Evolutionary conservation across 1,140 invertebrate genomes (phyloP), one percentile per base, ranked within the genome.

Genomic region (Sarcophaga peregrina): DNA sequence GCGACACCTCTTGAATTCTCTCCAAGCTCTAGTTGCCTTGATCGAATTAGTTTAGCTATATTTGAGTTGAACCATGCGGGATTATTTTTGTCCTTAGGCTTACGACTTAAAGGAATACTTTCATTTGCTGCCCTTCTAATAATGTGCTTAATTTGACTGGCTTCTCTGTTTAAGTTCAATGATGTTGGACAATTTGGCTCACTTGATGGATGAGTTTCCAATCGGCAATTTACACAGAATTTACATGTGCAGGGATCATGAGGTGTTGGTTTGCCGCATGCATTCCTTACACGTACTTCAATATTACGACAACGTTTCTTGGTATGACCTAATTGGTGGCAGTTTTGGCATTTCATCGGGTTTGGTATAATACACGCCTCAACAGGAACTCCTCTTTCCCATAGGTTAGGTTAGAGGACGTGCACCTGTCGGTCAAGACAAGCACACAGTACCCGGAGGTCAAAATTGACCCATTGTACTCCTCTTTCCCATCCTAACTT

Each of bases 401-500:
- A n/a, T n/a, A n/a, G n/a, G n/a, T n/a, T n/a, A n/a, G n/a, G n/a
- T n/a, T n/a, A n/a, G n/a, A n/a, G n/a, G n/a, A n/a, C n/a, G n/a
- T n/a, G n/a, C n/a, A n/a, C n/a, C n/a, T n/a, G n/a, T n/a, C n/a
- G n/a, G n/a, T n/a, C n/a, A n/a, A n/a, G n/a, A n/a, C n/a, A n/a
- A n/a, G n/a, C n/a, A n/a, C n/a, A n/a, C n/a, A n/a, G n/a, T n/a
- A n/a, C n/a, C n/a, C n/a, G n/a, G n/a, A n/a, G n/a, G n/a, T n/a
- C n/a, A n/a, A n/a, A n/a, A n/a, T n/a, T n/a, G n/a, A n/a, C n/a
- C n/a, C n/a, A n/a, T n/a, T n/a, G n/a, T n/a, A n/a, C n/a, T n/a
- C n/a, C n/a, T n/a, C n/a, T n/a, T 75, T 75, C 25, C 74, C 74
- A 75, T 10, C 74, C 74, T 45, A 75, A 47, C 13, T 75, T 75